These are phyloP conservation scores for Steromphala cineraria DNA, from an alignment of 2,888 invertebrate genomes.

Conservation along the genomic window DNA sequence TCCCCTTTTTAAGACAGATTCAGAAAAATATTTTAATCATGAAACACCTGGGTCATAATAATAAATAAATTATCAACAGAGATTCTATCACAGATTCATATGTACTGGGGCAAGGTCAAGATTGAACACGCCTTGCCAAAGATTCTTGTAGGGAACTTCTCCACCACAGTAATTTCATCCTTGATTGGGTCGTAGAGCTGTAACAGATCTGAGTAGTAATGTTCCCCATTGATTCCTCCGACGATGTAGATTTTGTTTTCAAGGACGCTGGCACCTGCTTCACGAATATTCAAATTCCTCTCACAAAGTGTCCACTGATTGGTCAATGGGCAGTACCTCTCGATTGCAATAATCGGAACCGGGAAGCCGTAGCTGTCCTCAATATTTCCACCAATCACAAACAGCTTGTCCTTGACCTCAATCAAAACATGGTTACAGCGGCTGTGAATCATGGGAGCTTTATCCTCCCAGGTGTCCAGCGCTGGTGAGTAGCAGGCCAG, in stretches of 20 bases:
- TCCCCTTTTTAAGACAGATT: no score
- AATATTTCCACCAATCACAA: conserved; percentile 71
- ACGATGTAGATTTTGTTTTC: conserved; percentile 69
- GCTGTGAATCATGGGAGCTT: conserved; percentile 63
- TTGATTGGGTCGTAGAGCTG: conserved; percentile 64
- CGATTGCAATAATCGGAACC: conserved; percentile 70
- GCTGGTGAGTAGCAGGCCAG: conserved; percentile 65
- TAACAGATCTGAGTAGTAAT: conserved; percentile 70
- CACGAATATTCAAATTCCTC: conserved; percentile 67
- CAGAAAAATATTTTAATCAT: no score
- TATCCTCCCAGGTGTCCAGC: conserved; percentile 67
- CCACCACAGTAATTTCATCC: conserved; percentile 63
- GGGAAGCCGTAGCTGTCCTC: conserved; percentile 72
- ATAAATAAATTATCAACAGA: no score
- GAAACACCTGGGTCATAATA: no score
- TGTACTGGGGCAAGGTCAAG: conserved; percentile 67
- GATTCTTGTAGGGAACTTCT: conserved; percentile 68
- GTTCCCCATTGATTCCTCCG: conserved; percentile 73
- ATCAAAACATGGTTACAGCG: conserved; percentile 72
- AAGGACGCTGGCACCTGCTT: conserved; percentile 69
- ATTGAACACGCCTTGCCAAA: conserved; percentile 72
- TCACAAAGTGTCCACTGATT: conserved; percentile 70
- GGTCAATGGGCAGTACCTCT: conserved; percentile 58
- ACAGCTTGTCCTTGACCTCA: conserved; percentile 57
- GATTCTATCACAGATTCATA: conserved; percentile 27